Evolutionary conservation across 2,888 invertebrate genomes (phyloP), one percentile per base, ranked within the genome.

Genomic region (Stictocephala bisonia): DNA sequence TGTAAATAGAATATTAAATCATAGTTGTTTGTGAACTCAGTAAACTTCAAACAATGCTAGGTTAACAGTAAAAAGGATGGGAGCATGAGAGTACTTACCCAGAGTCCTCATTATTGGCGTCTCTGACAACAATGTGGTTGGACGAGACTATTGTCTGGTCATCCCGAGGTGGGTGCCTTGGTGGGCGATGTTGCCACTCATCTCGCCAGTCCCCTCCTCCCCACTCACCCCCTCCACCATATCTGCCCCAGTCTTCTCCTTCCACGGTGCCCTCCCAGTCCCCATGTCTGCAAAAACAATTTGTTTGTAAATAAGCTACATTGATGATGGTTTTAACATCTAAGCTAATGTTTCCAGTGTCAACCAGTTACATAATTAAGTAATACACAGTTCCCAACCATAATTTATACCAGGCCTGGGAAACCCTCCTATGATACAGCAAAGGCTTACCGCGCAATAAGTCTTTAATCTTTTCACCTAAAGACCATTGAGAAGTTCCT

Each of bases 131-230:
- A 22, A 66, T 72, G 53, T 72, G 64, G 15, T 71, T 71, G 41
- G 56, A 35, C 7, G 58, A 20, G 20, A 71, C 70, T 1, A 71
- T 56, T 1, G 70, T 58, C 31, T 71, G 70, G 22, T 50, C 60
- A 6, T 71, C 71, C 31, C 60, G 44, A 7, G 40, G 51, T 18
- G 15, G 11, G 26, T 53, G 58, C 4, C 35, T 64, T 11, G 68
- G 58, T 22, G 66, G 66, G 3, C 26, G 56, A 13, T 53, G 29
- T 7, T 44, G 50, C 85, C 83, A 50, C 86, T 84, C 60, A 88
- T 86, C 75, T 88, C 89, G 68, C 89, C 89, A 87, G 87, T 88
- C 89, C 88, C 18, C 88, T 87, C 66, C 83, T 72, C 41, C 86
- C 86, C 75, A 73, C 9, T 73, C 74, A 20, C 58, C 71, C n/a